Evolutionary conservation across 64 coral and sea anemone genomes (phyloP).

Genomic region (Catalaphyllia jardinei): DNA sequence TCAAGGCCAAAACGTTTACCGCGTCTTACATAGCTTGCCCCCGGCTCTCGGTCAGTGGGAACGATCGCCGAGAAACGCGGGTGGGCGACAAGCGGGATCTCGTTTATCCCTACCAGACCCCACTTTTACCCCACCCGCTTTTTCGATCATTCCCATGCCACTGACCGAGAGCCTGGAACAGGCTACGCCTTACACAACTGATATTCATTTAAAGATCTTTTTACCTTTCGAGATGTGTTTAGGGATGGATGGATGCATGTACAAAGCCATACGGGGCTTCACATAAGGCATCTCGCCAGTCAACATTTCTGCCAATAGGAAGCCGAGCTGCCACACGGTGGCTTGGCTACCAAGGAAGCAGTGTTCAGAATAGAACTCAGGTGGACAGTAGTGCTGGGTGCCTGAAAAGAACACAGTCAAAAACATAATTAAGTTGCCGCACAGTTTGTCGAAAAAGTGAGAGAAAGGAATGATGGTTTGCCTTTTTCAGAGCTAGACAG

Average conservation of each 20-base stretch:
- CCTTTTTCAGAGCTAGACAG: no score
- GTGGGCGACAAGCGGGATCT: no score
- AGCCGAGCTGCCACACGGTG: conserved; percentile 51
- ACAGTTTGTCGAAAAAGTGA: not conserved
- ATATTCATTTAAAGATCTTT: not conserved
- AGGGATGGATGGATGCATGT: conserved; percentile 28
- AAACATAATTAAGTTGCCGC: not conserved
- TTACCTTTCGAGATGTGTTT: conserved; percentile 35
- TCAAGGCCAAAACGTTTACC: no score
- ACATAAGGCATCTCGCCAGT: conserved; percentile 49
- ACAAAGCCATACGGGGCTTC: conserved; percentile 35
- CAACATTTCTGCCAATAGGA: conserved; percentile 54
- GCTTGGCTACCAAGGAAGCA: conserved; percentile 36
- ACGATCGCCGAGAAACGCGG: no score
- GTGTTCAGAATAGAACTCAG: conserved; percentile 48
- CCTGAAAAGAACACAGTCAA: not conserved
- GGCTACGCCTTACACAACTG: no score
- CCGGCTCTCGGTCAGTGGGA: no score
- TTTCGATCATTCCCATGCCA: no score
- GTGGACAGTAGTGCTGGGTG: conserved; percentile 57
- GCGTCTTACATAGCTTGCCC: no score
- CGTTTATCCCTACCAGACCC: no score
- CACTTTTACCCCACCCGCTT: no score
- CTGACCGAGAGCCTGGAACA: no score
- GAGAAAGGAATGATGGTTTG: not conserved